A percentile compares a stretch with the other conserved stretches of the same genome.
Evolutionary conservation across 2,888 invertebrate species (phyloP).

Genomic region (Nysson spinosus): DNA sequence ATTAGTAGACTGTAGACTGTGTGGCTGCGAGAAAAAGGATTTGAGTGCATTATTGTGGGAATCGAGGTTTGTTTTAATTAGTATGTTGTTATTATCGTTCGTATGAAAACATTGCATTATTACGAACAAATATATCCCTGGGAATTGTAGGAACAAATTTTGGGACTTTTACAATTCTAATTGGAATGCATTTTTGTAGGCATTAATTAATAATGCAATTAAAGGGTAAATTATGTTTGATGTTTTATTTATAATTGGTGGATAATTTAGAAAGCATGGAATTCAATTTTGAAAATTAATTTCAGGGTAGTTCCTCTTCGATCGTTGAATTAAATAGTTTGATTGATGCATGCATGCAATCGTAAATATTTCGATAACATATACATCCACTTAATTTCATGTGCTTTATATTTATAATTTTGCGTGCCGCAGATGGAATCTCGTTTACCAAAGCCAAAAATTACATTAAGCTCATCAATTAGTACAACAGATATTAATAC

Average conservation of each 20-base stretch:
- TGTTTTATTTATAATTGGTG: neutral
- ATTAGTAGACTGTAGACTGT: constrained; percentile 8
- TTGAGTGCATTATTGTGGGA: constrained; percentile 13
- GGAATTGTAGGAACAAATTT: too few species aligned
- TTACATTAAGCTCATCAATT: constrained; percentile 51
- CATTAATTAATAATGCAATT: neutral
- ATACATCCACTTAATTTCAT: constrained; percentile 3
- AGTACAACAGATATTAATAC: constrained; percentile 51
- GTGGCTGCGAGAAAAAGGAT: constrained; percentile 17
- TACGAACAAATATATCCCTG: too few species aligned
- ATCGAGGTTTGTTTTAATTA: constrained; percentile 36
- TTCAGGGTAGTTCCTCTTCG: neutral
- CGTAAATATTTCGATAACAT: neutral
- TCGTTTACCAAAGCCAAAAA: constrained; percentile 76
- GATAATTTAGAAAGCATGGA: neutral
- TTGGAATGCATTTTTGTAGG: neutral
- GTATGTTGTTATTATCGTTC: constrained; percentile 14
- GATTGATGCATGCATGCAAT: neutral
- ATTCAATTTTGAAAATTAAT: neutral
- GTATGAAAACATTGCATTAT: constrained; percentile 15
- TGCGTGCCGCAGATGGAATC: constrained; percentile 77
- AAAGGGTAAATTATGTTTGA: too few species aligned
- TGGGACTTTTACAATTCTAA: too few species aligned
- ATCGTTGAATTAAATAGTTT: neutral
- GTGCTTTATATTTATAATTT: neutral